These are phyloP conservation scores for Eublepharis macularius DNA, from an alignment of 2,113 vertebrate genomes.

Conservation along the genomic window DNA sequence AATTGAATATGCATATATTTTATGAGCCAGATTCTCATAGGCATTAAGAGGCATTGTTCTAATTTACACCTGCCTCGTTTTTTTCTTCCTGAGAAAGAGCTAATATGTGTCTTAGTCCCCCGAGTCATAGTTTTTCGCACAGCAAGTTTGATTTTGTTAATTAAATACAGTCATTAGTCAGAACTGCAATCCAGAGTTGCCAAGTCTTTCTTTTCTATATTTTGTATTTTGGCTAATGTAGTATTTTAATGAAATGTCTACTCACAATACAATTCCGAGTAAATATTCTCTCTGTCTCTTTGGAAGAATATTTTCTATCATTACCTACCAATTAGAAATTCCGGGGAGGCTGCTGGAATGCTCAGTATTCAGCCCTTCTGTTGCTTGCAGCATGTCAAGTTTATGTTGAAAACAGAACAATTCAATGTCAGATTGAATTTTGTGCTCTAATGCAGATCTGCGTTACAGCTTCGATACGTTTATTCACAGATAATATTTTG, in stretches of 20 bases:
- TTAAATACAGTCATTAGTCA: slow-evolving; percentile 39
- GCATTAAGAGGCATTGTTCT: background rate
- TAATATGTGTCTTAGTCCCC: background rate
- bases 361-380: slow-evolving; percentile 23
- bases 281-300: slow-evolving; percentile 45
- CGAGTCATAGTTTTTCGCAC: slow-evolving; percentile 1
- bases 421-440: slow-evolving; percentile 23
- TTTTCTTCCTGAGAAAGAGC: background rate
- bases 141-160: slow-evolving; percentile 41
- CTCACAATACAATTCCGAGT: slow-evolving; percentile 32
- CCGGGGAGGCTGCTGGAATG: slow-evolving; percentile 26
- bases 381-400: background rate
- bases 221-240: slow-evolving; percentile 30
- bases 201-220: slow-evolving; percentile 34
- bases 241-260: slow-evolving; percentile 49
- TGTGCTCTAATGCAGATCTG: slow-evolving; percentile 19
- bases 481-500: slow-evolving; percentile 25
- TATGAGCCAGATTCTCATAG: background rate
- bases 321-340: slow-evolving; percentile 60
- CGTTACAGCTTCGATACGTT: background rate
- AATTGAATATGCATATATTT: slow-evolving; percentile 28
- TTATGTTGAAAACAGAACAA: slow-evolving; percentile 29
- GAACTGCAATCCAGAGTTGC: slow-evolving; percentile 31
- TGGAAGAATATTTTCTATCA: slow-evolving; percentile 34
- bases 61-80: background rate